These are phyloP conservation scores for Prorops nasuta DNA, from an alignment of 1,140 invertebrate species.

Conservation along the genomic window DNA sequence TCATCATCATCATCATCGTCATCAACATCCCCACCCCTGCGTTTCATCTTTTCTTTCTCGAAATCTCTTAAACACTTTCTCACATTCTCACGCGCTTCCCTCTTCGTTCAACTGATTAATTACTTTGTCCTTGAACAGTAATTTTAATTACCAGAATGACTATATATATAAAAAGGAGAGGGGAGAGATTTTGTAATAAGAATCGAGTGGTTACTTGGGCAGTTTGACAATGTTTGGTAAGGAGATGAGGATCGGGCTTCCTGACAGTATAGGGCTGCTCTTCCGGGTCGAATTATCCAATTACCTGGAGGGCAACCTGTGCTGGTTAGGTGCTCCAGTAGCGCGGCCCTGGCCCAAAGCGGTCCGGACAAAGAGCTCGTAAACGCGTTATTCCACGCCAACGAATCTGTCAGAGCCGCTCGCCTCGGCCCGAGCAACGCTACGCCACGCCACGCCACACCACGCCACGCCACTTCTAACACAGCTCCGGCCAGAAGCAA, in stretches of 20 bases:
- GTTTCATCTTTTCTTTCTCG: too few relatives aligned
- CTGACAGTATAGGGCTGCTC: constrained; percentile 10
- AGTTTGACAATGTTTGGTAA: too few relatives aligned
- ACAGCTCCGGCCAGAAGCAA: too few relatives aligned
- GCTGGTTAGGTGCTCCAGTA: constrained; percentile 13
- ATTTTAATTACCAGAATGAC: too few relatives aligned
- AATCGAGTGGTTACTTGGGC: too few relatives aligned
- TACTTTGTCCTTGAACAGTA: not conserved
- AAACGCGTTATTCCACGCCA: constrained; percentile 59
- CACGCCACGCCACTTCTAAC: too few relatives aligned
- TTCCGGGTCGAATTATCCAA: constrained; percentile 35
- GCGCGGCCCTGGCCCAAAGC: constrained; percentile 48
- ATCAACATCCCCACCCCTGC: too few relatives aligned
- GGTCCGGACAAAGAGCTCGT: constrained; percentile 54
- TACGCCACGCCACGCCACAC: too few relatives aligned
- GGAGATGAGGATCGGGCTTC: constrained; percentile 2
- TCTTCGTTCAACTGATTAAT: not conserved
- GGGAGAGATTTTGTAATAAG: too few relatives aligned
- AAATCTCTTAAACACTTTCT: not conserved
- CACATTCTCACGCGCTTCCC: not conserved
- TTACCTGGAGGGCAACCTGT: constrained; percentile 30
- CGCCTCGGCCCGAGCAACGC: constrained; percentile 30
- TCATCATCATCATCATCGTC: too few relatives aligned
- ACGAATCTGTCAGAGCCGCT: constrained; percentile 55
- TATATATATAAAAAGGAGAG: too few relatives aligned